Percentiles rank a stretch among this genome's conserved stretches.
phyloP scores from a whole-genome alignment of 2,113 vertebrate species.

The Cyanoramphus novaezelandiae region DNA sequence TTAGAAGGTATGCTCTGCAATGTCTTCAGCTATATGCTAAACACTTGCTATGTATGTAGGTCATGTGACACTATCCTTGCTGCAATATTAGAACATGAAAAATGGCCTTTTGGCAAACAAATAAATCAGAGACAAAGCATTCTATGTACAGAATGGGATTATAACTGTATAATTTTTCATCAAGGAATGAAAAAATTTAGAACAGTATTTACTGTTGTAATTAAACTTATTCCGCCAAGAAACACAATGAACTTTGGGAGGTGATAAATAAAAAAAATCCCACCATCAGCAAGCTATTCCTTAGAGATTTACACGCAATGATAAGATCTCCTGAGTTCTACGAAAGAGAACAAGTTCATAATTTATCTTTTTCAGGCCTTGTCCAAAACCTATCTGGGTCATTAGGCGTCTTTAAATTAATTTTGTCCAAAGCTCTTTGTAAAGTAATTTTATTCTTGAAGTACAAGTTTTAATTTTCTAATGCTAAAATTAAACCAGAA shows the following conservation, averaged over 20 bases:
- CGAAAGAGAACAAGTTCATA: conserved; percentile 5
- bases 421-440: conserved; percentile 16
- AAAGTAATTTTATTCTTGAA: conserved; percentile 18
- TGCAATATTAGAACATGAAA: conserved; percentile 4
- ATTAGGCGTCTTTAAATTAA: conserved; percentile 36
- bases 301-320: conserved; percentile 48
- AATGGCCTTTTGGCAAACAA: conserved; percentile 37
- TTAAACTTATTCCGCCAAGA: conserved; percentile 62
- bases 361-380: conserved; percentile 16
- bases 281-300: conserved; percentile 50
- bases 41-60: neutral
- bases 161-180: conserved; percentile 12
- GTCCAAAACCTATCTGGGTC: conserved; percentile 7
- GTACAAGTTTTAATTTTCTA: conserved; percentile 40
- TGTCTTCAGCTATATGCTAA: neutral
- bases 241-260: conserved; percentile 51
- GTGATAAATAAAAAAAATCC: conserved; percentile 38
- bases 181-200: conserved; percentile 2
- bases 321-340: conserved; percentile 33
- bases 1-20: neutral
- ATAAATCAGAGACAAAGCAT: conserved; percentile 43
- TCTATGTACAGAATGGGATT: conserved; percentile 38
- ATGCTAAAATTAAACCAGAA: conserved; percentile 14
- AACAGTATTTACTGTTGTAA: conserved; percentile 54
- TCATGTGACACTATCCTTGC: neutral